Evolutionary conservation across 2,113 vertebrate genomes (phyloP).

Genomic region (Fukomys damarensis): DNA sequence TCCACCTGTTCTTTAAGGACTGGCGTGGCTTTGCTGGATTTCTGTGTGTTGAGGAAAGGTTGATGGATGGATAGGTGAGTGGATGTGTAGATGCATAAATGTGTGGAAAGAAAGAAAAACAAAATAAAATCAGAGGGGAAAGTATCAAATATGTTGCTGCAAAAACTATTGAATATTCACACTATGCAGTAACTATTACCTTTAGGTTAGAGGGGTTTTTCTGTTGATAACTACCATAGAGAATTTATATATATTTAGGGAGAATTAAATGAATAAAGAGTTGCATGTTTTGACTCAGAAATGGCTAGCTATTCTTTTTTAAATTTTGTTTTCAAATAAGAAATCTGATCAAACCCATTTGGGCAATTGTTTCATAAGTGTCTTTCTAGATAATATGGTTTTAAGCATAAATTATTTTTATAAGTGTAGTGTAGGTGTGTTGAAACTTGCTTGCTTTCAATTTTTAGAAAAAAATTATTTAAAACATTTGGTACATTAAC

Average conservation of each 20-base stretch:
- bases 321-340: not conserved
- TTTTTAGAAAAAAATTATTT: conserved; percentile 6
- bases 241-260: not conserved
- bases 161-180: not conserved
- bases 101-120: not conserved
- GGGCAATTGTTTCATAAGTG: not conserved
- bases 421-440: not conserved
- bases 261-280: not conserved
- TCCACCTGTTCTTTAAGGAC: not conserved
- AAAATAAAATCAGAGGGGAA: too few species aligned
- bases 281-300: not conserved
- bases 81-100: not conserved
- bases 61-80: not conserved
- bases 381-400: not conserved
- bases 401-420: not conserved
- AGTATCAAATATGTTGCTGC: not conserved
- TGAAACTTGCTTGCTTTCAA: not conserved
- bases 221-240: not conserved
- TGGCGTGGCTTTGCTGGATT: not conserved
- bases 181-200: not conserved
- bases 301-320: not conserved
- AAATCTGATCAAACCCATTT: not conserved
- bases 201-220: not conserved
- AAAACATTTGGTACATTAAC: not conserved
- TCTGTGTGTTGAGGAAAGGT: not conserved